Base-by-base conservation (phyloP, 2,888 invertebrate genomes). In the Caenorhabditis imperialis region DNA sequence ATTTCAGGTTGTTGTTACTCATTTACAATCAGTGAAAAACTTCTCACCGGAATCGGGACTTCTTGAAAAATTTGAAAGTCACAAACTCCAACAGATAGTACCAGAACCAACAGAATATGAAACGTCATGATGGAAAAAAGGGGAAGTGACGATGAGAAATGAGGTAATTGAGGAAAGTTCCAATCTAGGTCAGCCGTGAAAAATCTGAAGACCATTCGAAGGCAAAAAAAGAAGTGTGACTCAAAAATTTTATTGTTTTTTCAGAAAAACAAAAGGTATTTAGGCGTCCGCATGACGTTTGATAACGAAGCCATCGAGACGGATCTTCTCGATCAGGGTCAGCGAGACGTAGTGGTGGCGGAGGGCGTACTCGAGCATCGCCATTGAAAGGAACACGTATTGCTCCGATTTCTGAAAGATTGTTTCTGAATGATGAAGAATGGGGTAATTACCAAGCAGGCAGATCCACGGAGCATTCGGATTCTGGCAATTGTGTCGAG, bases 321-420 rank as follows among this genome's bases (percentile, higher is more conserved):
- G 37, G 20, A 71, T 57, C 30, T 54, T 63, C 30, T 54, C 38
- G 22, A 63, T 35, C 38, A 37, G 14, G 7, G 54, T 54, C 23
- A 47, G 37, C 8, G 55, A 38, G 25, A 69, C 30, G n/a, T 65
- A 35, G 30, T 62, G 65, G 16, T 61, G 35, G 18, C 82, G 81
- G n/a, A 85, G 60, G 8, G 81, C 82, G 67, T 81, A 85, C 53
- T 85, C 85, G n/a, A 84, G 47, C 18, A 80, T 35, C 20, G 81
- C 57, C 58, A 85, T 44, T 45, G 78, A 75, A 10, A 84, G 48
- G 55, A 84, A 79, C 2, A 84, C 69, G 45, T 71, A 84, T 33
- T 82, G 79, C 42, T 82, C 82, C 7, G 81, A 75, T 54, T 77
- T 81, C 76, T 79, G 60, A 35, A 57, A 38, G 0, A 22, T 23